Conservation (phyloP, 2,797 vertebrate genomes). For the Zalophus californianus region DNA sequence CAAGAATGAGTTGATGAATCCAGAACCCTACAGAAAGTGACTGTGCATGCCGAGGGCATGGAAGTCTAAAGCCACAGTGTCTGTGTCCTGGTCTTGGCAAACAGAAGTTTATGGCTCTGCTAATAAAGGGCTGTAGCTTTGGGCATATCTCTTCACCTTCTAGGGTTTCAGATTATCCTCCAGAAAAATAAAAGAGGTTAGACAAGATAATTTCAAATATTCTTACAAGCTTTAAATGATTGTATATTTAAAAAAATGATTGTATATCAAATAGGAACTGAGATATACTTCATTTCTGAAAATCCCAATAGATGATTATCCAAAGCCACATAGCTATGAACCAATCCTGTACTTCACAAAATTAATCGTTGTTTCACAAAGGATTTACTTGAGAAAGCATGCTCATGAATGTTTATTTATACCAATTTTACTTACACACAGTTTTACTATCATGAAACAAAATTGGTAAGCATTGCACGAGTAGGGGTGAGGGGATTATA, state of each 20-base stretch:
- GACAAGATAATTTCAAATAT: background rate
- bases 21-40: background rate
- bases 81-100: background rate
- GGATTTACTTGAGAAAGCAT: background rate
- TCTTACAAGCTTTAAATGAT: background rate
- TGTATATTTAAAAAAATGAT: background rate
- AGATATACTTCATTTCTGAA: background rate
- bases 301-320: background rate
- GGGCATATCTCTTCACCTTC: background rate
- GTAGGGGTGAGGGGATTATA: background rate
- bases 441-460: background rate
- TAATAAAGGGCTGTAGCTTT: background rate
- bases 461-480: background rate
- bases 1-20: background rate
- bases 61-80: accelerated
- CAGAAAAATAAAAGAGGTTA: background rate
- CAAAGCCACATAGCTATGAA: background rate
- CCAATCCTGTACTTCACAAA: background rate
- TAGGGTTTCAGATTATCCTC: background rate
- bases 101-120: background rate
- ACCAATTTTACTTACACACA: background rate
- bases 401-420: background rate
- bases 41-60: accelerated
- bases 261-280: background rate
- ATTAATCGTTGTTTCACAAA: background rate